Conservation (phyloP, 2,888 invertebrate genomes). For the Augiades crinisus region DNA sequence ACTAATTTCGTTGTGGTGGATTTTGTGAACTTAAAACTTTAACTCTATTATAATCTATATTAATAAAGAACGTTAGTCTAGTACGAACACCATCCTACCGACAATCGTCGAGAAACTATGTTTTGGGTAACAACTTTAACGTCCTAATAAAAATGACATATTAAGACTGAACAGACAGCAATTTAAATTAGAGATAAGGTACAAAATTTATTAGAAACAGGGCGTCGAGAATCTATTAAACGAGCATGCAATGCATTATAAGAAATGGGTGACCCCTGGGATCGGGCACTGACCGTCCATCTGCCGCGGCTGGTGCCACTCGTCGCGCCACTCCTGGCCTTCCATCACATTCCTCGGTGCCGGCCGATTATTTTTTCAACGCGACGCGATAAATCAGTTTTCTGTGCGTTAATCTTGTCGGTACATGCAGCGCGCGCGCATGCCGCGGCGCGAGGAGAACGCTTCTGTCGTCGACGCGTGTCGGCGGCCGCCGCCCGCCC, state of each 20-base stretch:
- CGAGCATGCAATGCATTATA: constrained; percentile 1
- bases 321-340: constrained; percentile 76
- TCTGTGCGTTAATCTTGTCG: constrained; percentile 62
- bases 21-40: no score
- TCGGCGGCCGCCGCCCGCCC: constrained; percentile 61
- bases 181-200: not conserved
- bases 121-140: no score
- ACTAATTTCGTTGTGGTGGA: no score
- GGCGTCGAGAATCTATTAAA: not conserved
- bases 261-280: constrained; percentile 20
- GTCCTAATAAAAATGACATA: no score
- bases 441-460: constrained; percentile 70
- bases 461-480: constrained; percentile 91
- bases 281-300: constrained; percentile 66
- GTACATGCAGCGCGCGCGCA: constrained; percentile 52
- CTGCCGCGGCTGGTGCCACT: constrained; percentile 71
- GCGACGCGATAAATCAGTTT: constrained; percentile 79
- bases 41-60: no score
- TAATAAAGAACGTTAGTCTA: no score
- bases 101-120: no score
- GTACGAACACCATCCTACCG: no score
- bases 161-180: no score
- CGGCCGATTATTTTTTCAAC: constrained; percentile 76
- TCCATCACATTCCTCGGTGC: constrained; percentile 73
- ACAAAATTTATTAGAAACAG: not conserved